These are phyloP conservation scores for Eurytoma adleriae DNA, from an alignment of 2,888 invertebrate genomes.

Conservation along the genomic window DNA sequence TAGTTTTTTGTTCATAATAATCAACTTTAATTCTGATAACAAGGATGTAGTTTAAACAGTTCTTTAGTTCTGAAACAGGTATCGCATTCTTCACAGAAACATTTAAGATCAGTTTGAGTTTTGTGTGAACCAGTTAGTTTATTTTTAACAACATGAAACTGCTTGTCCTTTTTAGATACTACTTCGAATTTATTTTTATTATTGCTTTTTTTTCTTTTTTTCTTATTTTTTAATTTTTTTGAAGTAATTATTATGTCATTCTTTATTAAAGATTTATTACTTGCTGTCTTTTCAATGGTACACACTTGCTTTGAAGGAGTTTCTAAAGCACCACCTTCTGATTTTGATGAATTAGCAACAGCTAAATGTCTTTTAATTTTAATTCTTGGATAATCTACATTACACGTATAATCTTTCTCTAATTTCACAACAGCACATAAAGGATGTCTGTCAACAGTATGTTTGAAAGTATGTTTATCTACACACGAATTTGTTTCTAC, in stretches of 20 bases:
- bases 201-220: slow-evolving; percentile 17
- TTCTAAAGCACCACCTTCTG: not conserved
- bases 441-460: slow-evolving; percentile 20
- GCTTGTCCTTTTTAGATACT: slow-evolving; percentile 27
- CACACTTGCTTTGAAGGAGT: not conserved
- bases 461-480: not conserved
- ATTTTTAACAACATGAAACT: slow-evolving; percentile 5
- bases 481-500: slow-evolving; percentile 15
- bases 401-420: slow-evolving; percentile 54
- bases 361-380: slow-evolving; percentile 53
- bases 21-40: slow-evolving; percentile 51
- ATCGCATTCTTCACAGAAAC: slow-evolving; percentile 54
- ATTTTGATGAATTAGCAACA: slow-evolving; percentile 18
- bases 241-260: not conserved
- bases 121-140: slow-evolving; percentile 28
- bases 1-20: slow-evolving; percentile 18
- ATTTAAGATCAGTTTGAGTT: slow-evolving; percentile 42
- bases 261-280: not conserved
- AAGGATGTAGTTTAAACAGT: slow-evolving; percentile 49
- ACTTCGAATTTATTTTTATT: slow-evolving; percentile 24
- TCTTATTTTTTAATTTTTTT: slow-evolving; percentile 43
- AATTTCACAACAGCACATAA: slow-evolving; percentile 52
- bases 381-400: slow-evolving; percentile 54
- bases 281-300: not conserved
- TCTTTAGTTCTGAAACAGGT: slow-evolving; percentile 49